Evolutionary conservation across 2,113 vertebrate genomes (phyloP).

Genomic region (Cyanocitta stelleri): DNA sequence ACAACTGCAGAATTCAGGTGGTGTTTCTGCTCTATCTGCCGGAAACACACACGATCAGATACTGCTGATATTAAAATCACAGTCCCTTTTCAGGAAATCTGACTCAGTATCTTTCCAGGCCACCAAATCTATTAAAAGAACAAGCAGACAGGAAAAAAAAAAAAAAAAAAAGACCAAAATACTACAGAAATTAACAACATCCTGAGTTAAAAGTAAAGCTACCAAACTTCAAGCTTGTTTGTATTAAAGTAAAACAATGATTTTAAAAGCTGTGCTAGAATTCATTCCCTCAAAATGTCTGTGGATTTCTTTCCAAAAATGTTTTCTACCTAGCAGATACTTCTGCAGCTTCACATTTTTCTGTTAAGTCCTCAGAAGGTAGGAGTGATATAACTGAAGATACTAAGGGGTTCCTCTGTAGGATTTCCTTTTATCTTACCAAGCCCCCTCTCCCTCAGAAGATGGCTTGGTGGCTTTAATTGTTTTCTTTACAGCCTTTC

Average conservation of each 20-base stretch:
- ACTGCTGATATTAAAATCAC: background rate
- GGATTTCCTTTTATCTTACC: background rate
- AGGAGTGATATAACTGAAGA: background rate
- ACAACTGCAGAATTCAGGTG: conserved; percentile 10
- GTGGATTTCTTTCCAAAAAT: background rate
- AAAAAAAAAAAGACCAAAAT: background rate
- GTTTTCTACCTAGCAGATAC: background rate
- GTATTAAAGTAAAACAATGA: background rate
- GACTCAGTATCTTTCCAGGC: background rate
- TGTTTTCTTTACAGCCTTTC: background rate
- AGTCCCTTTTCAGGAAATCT: conserved; percentile 45
- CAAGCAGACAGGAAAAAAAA: background rate
- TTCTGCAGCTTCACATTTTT: background rate
- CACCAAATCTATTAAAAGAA: conserved; percentile 42
- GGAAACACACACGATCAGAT: conserved; percentile 46
- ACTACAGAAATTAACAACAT: background rate
- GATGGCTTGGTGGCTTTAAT: background rate
- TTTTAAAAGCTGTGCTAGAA: background rate
- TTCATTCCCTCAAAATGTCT: background rate
- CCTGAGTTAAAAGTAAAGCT: background rate
- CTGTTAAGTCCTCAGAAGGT: background rate
- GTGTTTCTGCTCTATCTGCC: conserved; percentile 37
- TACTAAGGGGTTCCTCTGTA: background rate
- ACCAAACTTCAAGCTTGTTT: background rate
- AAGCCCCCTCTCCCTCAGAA: background rate